A percentile compares a stretch with the other conserved stretches of the same genome.
phyloP scores from a whole-genome alignment of 2,888 invertebrate species.

The Linyphia triangularis region DNA sequence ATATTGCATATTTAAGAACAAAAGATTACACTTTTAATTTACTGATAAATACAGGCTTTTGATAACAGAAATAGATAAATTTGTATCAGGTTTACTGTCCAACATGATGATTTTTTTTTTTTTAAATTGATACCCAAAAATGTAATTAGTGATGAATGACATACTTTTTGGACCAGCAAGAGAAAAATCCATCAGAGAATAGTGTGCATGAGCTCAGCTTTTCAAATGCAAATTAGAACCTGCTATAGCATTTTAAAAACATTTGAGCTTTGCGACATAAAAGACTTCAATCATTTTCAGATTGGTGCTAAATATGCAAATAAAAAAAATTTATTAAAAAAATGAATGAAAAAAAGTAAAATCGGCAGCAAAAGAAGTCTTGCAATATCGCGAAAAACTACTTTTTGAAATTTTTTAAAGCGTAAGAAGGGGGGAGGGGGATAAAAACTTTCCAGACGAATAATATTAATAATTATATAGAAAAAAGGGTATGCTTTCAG shows the following conservation, averaged over 20 bases:
- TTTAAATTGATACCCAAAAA: no score
- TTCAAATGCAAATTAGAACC: background rate
- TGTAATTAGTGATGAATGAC: no score
- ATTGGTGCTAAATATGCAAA: background rate
- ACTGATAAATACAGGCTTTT: no score
- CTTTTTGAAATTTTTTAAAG: no score
- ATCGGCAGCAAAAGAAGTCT: background rate
- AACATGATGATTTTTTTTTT: no score
- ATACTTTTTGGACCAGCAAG: no score
- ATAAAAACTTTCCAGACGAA: slow-evolving; percentile 47
- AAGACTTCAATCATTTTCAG: background rate
- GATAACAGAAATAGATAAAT: no score
- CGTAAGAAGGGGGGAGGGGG: background rate
- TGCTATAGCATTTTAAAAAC: background rate
- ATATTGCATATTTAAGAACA: no score
- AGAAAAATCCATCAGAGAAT: no score
- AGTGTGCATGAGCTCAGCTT: no score
- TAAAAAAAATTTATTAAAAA: background rate
- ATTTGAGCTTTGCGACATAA: background rate
- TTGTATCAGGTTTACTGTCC: no score
- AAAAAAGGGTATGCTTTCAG: slow-evolving; percentile 41
- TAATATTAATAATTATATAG: slow-evolving; percentile 46
- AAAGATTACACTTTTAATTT: no score
- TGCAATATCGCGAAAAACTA: background rate
- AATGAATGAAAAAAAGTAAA: background rate